Evolutionary conservation across 2,113 vertebrate species (phyloP).

Genomic region (Gymnorhina tibicen): DNA sequence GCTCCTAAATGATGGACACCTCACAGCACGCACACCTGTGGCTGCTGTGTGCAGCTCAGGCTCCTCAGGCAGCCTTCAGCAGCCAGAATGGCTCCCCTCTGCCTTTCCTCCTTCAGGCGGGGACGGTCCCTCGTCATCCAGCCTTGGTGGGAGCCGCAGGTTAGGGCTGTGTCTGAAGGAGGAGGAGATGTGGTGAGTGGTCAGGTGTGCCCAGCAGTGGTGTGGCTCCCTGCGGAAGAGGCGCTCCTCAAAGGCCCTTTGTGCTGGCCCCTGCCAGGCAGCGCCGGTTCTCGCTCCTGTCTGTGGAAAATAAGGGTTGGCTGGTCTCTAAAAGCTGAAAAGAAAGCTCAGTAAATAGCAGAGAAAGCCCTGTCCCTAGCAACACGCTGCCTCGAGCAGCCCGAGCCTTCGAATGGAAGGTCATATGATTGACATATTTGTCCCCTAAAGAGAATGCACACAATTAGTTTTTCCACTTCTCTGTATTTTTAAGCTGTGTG

Average conservation of each 20-base stretch:
- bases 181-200: neutral
- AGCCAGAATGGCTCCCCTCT: neutral
- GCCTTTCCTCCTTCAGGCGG: neutral
- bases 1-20: neutral
- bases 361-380: constrained; percentile 58
- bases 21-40: fast-evolving
- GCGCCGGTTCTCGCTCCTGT: neutral
- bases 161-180: neutral
- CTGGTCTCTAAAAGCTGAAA: constrained; percentile 7
- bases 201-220: neutral
- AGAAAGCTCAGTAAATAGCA: constrained; percentile 40
- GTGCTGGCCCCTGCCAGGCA: constrained; percentile 51
- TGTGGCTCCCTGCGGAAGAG: neutral
- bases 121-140: neutral
- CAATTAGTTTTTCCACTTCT: constrained; percentile 48
- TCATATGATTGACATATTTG: constrained; percentile 65
- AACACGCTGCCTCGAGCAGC: constrained; percentile 55
- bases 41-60: fast-evolving
- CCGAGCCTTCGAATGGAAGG: constrained; percentile 45
- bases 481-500: constrained; percentile 46
- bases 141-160: fast-evolving
- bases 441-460: constrained; percentile 33
- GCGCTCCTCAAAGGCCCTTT: constrained; percentile 64
- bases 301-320: constrained; percentile 26
- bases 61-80: neutral